Evolutionary conservation across 2,797 vertebrate species (phyloP), one percentile per base, ranked within the genome.

Genomic region (Pempheris klunzingeri): DNA sequence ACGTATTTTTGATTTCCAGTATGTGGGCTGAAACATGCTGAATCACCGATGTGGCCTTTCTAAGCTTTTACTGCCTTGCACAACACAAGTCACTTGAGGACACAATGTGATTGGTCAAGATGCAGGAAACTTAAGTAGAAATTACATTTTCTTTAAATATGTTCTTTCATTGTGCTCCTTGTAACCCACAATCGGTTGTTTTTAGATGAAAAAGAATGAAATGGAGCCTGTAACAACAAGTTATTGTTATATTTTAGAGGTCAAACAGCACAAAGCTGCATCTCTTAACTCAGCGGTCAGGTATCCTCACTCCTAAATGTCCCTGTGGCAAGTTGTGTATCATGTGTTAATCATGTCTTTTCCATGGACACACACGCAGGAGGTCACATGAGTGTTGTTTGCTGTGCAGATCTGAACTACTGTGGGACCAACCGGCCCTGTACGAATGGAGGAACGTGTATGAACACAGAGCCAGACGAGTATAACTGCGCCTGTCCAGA

Each of bases 361-460:
- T 2, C 17, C 30, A 10, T 17, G 1, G 15, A 43, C 3, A 12
- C 38, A 36, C 18, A 28, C 62, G 24, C 55, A 46, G 26, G 1
- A 20, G 47, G 13, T 43, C 13, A 38, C 4, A 32, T 55, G 26
- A 3, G 20, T 50, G 9, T 1, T 81, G 0, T 69, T 60, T 50
- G 18, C 22, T 53, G 8, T 71, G 41, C 90, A 99, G 98, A 99
- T 92, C 94, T 99, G 82, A 99, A 99, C 87, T 99, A 99, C 92
- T 99, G 98, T n/a, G 97, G 98, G 22, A 98, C 94, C 63, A 98
- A 99, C 90, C 95, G 92, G 49, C 98, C 98, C 3, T 99, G 98
- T 74, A 84, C 95, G 73, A 97, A 99, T 0, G 97, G 97, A 41
- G 98, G 97, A 1, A 99, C 96, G 0, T 99, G 98, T 41, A 96